Evolutionary conservation across 2,888 invertebrate genomes (phyloP).

Genomic region (Cerastis leucographa): DNA sequence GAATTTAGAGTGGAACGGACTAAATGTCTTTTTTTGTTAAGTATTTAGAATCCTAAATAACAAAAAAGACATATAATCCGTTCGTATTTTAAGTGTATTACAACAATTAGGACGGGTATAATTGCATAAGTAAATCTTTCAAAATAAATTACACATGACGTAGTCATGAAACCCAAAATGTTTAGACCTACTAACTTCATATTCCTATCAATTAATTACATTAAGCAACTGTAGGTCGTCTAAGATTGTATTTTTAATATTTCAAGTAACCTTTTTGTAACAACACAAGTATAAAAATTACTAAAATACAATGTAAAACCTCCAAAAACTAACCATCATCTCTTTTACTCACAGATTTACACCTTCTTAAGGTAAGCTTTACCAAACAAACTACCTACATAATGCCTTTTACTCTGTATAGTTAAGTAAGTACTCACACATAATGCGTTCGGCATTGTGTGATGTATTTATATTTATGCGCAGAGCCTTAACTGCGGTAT

Average conservation of each 20-base stretch:
- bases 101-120: not conserved
- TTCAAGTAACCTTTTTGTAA: not conserved
- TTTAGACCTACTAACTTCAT: not conserved
- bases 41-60: not conserved
- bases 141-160: not conserved
- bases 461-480: slow-evolving; percentile 82
- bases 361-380: slow-evolving; percentile 21
- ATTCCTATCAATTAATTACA: not conserved
- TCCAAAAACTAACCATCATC: slow-evolving; percentile 1
- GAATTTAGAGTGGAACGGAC: not conserved
- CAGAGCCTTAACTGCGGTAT: slow-evolving; percentile 78
- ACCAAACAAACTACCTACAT: slow-evolving; percentile 7
- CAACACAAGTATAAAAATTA: not conserved
- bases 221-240: not conserved
- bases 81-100: not conserved
- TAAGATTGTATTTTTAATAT: not conserved
- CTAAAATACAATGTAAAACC: not conserved
- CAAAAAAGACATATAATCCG: too few species aligned
- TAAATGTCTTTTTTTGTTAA: not conserved
- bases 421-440: slow-evolving; percentile 16
- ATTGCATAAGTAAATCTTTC: too few species aligned
- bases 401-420: not conserved
- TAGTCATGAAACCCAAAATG: not conserved
- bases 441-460: slow-evolving; percentile 56
- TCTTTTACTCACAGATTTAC: slow-evolving; percentile 20